Base-by-base conservation (phyloP, 2,888 invertebrate species). In the Clanis bilineata region DNA sequence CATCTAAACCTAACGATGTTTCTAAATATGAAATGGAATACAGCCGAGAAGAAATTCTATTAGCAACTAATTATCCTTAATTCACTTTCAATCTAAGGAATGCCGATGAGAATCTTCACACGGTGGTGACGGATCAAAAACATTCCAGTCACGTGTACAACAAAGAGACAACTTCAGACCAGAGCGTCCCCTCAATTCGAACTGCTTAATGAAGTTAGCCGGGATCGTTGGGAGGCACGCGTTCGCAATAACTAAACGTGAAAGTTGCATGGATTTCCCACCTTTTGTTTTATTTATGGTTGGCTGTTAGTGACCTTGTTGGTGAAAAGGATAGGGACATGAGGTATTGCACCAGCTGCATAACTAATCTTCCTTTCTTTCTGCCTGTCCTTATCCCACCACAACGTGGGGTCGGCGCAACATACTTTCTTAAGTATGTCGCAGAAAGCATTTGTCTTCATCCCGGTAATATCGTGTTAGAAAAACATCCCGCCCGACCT, bases 171-270 rank as follows among this genome's bases (percentile, higher is more conserved):
- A 77, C 73, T 76, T 71, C 71, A 70, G 68, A 64, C 71, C 63
- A 71, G 68, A 65, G 62, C 68, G 72, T 69, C 64, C 68, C 68
- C 73, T 71, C 70, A 61, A 69, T 66, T 71, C 65, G 62, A 72
- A 74, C 72, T 77, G 77, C 70, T 71, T 78, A 76, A 82, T 83
- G 77, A 79, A 80, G 74, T 80, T 77, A 77, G 68, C 62, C n/a
- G 64, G 68, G 68, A 73, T 72, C 73, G 68, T 58, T 57, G 62
- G 54, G 51, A 15, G 38, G 57, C 28, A 68, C 64, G 65, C 55
- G 44, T 63, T 62, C 63, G 41, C 70, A 70, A 69, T 70, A 68
- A 69, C 61, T 63, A 57, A 62, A 39, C 22, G 47, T 47, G 22
- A 36, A 60, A 57, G 62, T 61, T 64, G 57, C 63, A 63, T 62